Base-by-base conservation (phyloP, 2,888 invertebrate species). In the Pollenia griseotomentosa region DNA sequence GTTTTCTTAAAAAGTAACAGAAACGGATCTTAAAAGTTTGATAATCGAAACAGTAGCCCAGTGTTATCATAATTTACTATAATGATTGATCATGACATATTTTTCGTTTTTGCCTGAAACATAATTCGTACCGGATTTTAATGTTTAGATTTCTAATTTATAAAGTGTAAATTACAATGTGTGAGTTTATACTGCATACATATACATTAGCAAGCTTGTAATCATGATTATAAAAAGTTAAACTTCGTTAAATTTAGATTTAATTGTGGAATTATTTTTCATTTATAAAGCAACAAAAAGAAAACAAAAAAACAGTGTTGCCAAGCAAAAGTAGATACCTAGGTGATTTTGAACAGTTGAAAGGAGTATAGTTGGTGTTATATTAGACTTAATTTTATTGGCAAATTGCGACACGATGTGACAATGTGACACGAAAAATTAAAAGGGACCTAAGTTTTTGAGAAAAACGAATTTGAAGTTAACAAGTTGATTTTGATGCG, bases 71-170 rank as follows among this genome's bases (percentile, higher is more conserved):
- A 81, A 87, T 87, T 87, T 84, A 73, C 59, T 42, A 65, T 63
- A 78, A 81, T 87, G 84, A 84, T 84, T 84, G 81, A 84, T 87
- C 81, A 84, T 81, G 87, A 82, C 78, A 84, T 68, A 73, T 73
- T 78, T 73, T 40, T 9, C 9, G 44, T 53, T 51, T 46, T 57
- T 61, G 42, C 61, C 53, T 51, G 48, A 74, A 71, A 68, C 53
- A 23, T 55, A 53, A 53, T 40, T 65, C 53, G 14, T 70, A 65
- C 63, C 75, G 79, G 63, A 83, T 75, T 44, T 59, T 59, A 46
- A 66, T 16, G 5, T 53, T 14, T 16, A 59, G 46, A 68, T 61
- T 68, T 53, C 2, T 51, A 11, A 59, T 10, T n/a, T 46, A 65
- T 74, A 82, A 59, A 81, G 40, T 81, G 33, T 80, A 71, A 73